Percentiles rank a stretch among this genome's conserved stretches.
phyloP scores from a whole-genome alignment of 2,888 invertebrate genomes.

The Apamea anceps region DNA sequence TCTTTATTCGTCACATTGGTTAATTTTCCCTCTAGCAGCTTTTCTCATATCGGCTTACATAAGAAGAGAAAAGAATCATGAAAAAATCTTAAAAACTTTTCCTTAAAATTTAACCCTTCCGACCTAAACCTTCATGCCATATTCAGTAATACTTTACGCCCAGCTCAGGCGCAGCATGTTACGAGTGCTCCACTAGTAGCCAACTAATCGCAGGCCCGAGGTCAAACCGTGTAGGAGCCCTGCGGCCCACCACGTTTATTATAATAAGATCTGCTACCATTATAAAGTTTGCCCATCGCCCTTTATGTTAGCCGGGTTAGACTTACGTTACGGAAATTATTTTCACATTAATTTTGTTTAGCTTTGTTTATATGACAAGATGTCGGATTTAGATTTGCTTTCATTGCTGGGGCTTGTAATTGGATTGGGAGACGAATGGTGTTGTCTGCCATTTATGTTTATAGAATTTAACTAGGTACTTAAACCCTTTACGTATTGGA shows the following conservation, averaged over 20 bases:
- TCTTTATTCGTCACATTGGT: not conserved
- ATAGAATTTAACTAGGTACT: not conserved
- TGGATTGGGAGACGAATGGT: constrained; percentile 7
- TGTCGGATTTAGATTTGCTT: constrained; percentile 43
- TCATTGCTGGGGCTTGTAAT: constrained; percentile 33
- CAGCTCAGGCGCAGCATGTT: constrained; percentile 71
- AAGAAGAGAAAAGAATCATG: rapidly evolving
- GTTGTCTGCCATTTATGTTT: not conserved
- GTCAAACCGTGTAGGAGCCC: constrained; percentile 87
- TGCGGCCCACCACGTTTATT: constrained; percentile 87
- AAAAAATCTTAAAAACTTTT: too few species aligned
- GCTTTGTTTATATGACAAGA: constrained; percentile 51
- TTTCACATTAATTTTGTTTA: constrained; percentile 72
- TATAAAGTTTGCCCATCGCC: constrained; percentile 84
- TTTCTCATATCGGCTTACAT: too few species aligned
- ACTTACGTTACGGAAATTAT: constrained; percentile 74
- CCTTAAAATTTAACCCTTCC: not conserved
- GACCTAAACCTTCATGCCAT: constrained; percentile 44
- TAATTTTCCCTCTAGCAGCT: too few species aligned
- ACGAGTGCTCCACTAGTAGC: constrained; percentile 81
- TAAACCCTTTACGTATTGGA: not conserved
- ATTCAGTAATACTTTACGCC: constrained; percentile 69
- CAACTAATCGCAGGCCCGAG: constrained; percentile 86
- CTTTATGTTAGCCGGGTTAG: constrained; percentile 72
- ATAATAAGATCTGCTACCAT: constrained; percentile 86